Evolutionary conservation across 1,140 invertebrate genomes (phyloP).

Genomic region (Aphidius gifuensis): DNA sequence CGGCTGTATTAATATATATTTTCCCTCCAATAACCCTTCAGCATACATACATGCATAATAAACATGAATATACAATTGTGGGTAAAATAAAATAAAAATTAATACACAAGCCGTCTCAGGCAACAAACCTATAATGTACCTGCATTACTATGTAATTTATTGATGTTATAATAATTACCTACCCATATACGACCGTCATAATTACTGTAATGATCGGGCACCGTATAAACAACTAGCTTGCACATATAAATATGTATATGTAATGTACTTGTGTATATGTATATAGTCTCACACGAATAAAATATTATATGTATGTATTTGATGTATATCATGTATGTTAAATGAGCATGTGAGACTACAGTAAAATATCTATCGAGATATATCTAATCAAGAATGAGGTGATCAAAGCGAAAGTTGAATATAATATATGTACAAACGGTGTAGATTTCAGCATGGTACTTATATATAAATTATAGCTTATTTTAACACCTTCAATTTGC

Average conservation of each 20-base stretch:
- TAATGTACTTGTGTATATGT: not conserved
- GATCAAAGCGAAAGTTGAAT: conserved; percentile 30
- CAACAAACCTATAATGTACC: conserved; percentile 32
- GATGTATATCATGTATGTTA: conserved; percentile 4
- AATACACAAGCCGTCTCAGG: conserved; percentile 27
- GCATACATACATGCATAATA: too few species aligned
- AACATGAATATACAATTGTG: too few species aligned
- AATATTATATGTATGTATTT: not conserved
- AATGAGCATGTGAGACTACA: conserved; percentile 4
- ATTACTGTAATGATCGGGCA: conserved; percentile 35
- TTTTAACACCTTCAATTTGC: conserved; percentile 24
- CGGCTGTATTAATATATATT: conserved; percentile 32
- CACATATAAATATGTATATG: not conserved
- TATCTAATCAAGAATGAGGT: conserved; percentile 17
- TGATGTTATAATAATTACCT: conserved; percentile 38
- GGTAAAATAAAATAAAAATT: too few species aligned
- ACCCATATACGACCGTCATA: conserved; percentile 23
- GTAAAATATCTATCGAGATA: conserved; percentile 20
- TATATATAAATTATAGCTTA: conserved; percentile 25
- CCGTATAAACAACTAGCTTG: conserved; percentile 31
- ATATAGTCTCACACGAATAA: not conserved
- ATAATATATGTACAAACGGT: not conserved
- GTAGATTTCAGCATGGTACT: conserved; percentile 11
- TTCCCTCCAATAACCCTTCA: not conserved
- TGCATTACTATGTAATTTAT: conserved; percentile 37